Base-by-base conservation (phyloP, 2,797 vertebrate species). In the Enteromius mattozi region DNA sequence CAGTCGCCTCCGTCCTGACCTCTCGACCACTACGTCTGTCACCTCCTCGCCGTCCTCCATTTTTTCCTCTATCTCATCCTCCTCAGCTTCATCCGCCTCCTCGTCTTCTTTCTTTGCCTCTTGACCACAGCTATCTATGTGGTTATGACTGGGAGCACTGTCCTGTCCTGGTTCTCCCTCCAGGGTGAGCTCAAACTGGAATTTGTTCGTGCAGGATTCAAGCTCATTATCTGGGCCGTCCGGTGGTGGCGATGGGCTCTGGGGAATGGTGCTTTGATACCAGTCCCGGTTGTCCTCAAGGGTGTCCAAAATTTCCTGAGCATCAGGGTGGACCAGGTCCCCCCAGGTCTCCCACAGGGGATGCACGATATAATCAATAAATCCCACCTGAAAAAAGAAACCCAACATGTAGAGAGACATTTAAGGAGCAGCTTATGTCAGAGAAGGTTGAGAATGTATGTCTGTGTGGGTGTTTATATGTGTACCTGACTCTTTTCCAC, bases 311-410 rank as follows among this genome's bases (percentile, higher is more conserved):
- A 97, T 97, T 80, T 98, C 97, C 92, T 97, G 97, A 84, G 97
- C 97, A 1, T 98, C 97, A 0, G 97, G 97, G 83, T 97, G 96
- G 86, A 98, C 97, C 47, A 98, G 92, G 91, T 98, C 97, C 0
- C 96, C 96, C 97, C 97, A 98, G 0, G 97, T 98, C 93, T 98
- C 97, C 97, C 97, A 98, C 88, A 98, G 87, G 0, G 97, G 97
- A 87, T 98, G 97, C 59, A 97, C 97, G 2, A 98, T 98, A 91
- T 98, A 98, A 93, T 98, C 97, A 6, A 98, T 98, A 90, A 98
- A 98, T 80, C 97, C 97, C 93, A 98, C 97, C 97, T 98, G 89
- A 12, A 76, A 35, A 2, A 84, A 56, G 59, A 68, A 87, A 78
- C 74, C 82, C 37, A 81, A 83, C 47, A 65, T 35, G 3, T 4